phyloP scores from a whole-genome alignment of 2,797 vertebrate genomes.

The Nyctalus aviator region DNA sequence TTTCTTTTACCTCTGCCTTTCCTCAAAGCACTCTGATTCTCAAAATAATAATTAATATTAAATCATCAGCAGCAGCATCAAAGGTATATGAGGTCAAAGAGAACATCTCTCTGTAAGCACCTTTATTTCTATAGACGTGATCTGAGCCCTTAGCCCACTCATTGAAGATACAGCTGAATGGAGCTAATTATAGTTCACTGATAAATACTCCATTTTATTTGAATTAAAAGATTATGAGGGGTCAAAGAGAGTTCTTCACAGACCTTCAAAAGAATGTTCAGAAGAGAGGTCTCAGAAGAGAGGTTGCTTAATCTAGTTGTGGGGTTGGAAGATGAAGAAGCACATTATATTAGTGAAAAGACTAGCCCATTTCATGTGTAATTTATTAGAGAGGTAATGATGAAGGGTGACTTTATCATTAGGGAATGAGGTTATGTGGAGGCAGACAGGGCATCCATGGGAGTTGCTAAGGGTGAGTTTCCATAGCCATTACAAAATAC shows the following conservation, averaged over 20 bases:
- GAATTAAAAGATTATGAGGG: background rate
- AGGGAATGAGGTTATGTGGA: background rate
- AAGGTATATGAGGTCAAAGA: no score
- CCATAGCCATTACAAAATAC: background rate
- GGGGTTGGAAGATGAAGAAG: background rate
- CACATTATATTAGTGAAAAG: no score
- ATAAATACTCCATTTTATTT: background rate
- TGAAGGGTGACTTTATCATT: no score
- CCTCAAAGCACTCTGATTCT: background rate
- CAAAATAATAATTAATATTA: background rate
- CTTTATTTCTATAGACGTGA: background rate
- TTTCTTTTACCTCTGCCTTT: background rate
- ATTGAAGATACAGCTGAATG: background rate
- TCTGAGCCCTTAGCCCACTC: rapidly evolving
- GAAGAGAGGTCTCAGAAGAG: background rate
- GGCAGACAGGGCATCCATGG: background rate
- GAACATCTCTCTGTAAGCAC: no score
- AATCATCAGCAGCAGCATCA: no score
- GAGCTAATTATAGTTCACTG: background rate
- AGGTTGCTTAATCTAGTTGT: background rate
- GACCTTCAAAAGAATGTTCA: background rate
- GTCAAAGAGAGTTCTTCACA: background rate
- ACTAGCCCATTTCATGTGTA: background rate
- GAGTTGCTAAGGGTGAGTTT: background rate
- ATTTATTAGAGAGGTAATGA: background rate